Conservation (phyloP, 1,140 invertebrate species). For the Stegodyphus mimosarum region DNA sequence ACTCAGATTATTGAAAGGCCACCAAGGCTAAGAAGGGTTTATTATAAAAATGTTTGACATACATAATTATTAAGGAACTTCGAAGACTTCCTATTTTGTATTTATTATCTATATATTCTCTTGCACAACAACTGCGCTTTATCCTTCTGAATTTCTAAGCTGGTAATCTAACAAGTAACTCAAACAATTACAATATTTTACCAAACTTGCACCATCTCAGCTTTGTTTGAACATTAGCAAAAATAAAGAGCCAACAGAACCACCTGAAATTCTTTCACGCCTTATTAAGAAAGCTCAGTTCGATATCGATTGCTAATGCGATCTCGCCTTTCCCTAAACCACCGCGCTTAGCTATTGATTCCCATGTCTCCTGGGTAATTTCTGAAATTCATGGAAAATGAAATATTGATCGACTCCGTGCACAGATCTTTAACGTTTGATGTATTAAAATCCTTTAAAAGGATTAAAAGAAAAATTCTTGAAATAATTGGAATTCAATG, state of each 20-base stretch:
- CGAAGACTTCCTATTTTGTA: too few species aligned
- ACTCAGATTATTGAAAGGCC: too few species aligned
- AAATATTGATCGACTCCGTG: constrained; percentile 1
- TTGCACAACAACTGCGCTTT: too few species aligned
- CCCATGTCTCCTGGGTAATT: neutral
- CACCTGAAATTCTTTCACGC: neutral
- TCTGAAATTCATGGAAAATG: neutral
- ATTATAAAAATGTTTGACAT: too few species aligned
- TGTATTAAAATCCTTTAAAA: constrained; percentile 7
- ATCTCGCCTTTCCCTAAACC: neutral
- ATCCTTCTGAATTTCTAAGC: too few species aligned
- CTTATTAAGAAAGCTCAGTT: neutral
- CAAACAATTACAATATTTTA: too few species aligned
- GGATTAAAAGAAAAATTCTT: neutral
- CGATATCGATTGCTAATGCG: neutral
- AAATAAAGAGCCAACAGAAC: neutral
- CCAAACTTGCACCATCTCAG: too few species aligned
- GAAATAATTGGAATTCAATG: neutral
- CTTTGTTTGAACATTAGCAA: too few species aligned
- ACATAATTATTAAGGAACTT: too few species aligned
- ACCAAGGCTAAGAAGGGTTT: too few species aligned
- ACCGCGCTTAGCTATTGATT: neutral
- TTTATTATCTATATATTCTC: too few species aligned
- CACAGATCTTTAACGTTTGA: neutral
- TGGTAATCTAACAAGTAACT: too few species aligned